Evolutionary conservation across 2,113 vertebrate genomes (phyloP).

Genomic region (Brachyhypopomus gauderio): DNA sequence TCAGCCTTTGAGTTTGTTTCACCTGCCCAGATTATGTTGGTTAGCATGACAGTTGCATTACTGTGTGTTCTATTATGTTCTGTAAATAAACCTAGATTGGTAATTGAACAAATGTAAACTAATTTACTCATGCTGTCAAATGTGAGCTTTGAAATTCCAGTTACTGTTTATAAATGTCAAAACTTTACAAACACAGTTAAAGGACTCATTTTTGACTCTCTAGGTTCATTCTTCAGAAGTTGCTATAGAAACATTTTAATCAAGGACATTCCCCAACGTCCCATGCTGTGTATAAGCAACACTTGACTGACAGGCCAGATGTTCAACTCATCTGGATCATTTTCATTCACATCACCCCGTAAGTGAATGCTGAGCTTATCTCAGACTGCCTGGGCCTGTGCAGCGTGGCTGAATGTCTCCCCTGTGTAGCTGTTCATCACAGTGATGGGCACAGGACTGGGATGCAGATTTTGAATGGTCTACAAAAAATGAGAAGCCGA

Average conservation of each 20-base stretch:
- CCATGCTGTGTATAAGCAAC: not conserved
- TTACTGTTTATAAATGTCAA: too few relatives aligned
- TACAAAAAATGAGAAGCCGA: not conserved
- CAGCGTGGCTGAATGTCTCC: conserved; percentile 14
- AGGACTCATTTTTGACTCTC: too few relatives aligned
- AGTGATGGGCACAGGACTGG: not conserved
- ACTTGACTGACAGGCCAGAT: not conserved
- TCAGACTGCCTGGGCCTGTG: not conserved
- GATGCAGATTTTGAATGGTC: conserved; percentile 3
- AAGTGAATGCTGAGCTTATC: not conserved
- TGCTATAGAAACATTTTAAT: not conserved
- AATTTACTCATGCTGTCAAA: not conserved
- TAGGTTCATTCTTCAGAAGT: not conserved
- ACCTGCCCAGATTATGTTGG: too few relatives aligned
- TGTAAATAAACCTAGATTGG: too few relatives aligned
- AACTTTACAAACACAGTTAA: too few relatives aligned
- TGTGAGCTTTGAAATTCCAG: not conserved
- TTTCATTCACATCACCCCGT: not conserved
- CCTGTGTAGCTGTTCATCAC: conserved; percentile 27
- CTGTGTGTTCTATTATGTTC: too few relatives aligned
- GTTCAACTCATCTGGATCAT: not conserved
- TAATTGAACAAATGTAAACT: not conserved
- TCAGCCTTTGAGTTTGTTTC: too few relatives aligned
- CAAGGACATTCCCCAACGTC: not conserved
- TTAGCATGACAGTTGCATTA: too few relatives aligned